Conservation (phyloP, 1,140 invertebrate species). For the Lerema accius region DNA sequence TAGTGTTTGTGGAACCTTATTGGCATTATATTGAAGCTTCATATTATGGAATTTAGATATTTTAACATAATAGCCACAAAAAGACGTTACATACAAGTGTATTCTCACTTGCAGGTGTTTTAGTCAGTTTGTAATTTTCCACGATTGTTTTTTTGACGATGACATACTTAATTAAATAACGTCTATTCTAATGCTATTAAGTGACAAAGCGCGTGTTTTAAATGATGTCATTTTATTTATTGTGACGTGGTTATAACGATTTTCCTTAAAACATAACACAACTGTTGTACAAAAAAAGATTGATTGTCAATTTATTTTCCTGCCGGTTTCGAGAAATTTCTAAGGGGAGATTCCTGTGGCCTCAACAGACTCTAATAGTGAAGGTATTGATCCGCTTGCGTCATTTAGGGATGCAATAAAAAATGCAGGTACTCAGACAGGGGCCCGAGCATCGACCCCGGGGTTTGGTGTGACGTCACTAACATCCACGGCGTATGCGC, state of each 20-base stretch:
- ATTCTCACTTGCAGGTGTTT: too few species aligned
- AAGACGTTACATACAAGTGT: too few species aligned
- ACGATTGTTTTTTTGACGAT: conserved; percentile 1
- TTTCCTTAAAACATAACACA: conserved; percentile 4
- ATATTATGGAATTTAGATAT: too few species aligned
- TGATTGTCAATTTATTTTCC: conserved; percentile 15
- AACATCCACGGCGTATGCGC: conserved; percentile 43
- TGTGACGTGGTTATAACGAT: not conserved
- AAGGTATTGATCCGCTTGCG: conserved; percentile 48
- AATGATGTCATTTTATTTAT: conserved; percentile 5
- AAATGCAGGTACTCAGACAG: conserved; percentile 71
- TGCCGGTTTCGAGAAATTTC: conserved; percentile 12
- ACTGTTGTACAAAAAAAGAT: conserved; percentile 14
- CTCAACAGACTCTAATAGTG: conserved; percentile 7
- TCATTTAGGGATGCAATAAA: conserved; percentile 73
- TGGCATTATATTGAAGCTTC: too few species aligned
- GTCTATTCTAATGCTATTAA: not conserved
- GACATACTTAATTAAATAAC: conserved; percentile 3
- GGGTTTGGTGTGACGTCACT: conserved; percentile 69
- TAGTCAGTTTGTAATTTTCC: too few species aligned
- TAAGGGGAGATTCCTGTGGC: conserved; percentile 19
- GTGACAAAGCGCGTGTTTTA: not conserved
- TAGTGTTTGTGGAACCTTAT: too few species aligned
- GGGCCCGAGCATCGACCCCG: conserved; percentile 74
- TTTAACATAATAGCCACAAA: conserved; percentile 8